These are phyloP conservation scores for Cataglyphis altisquamis DNA, from an alignment of 2,888 invertebrate genomes.

Conservation along the genomic window DNA sequence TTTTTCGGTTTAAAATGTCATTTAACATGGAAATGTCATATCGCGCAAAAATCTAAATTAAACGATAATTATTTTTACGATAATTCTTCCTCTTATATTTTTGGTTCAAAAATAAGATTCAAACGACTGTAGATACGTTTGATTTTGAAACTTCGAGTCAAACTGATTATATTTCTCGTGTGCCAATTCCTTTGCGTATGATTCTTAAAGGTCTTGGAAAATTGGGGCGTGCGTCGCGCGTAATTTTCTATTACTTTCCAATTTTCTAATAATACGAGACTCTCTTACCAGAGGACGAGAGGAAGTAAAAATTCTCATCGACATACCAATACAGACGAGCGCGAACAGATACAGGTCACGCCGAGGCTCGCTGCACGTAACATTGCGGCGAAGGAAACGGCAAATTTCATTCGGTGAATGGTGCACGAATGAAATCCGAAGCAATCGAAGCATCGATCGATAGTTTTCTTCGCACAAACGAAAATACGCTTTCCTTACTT, in stretches of 20 bases:
- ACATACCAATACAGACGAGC: constrained; percentile 23
- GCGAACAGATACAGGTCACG: constrained; percentile 39
- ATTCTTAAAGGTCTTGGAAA: constrained; percentile 40
- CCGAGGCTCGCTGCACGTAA: constrained; percentile 35
- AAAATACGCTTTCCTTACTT: constrained; percentile 26
- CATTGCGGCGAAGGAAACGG: constrained; percentile 7
- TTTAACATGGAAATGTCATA: not conserved
- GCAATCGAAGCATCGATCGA: constrained; percentile 36
- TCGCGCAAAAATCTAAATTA: not conserved
- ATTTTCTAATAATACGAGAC: constrained; percentile 51
- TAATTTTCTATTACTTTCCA: constrained; percentile 53
- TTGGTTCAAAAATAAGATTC: not conserved
- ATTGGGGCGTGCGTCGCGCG: not conserved
- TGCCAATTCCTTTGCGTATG: constrained; percentile 3
- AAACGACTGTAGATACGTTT: not conserved
- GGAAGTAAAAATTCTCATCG: constrained; percentile 36
- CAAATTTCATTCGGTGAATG: constrained; percentile 9
- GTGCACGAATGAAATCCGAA: constrained; percentile 26
- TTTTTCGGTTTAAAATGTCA: not conserved
- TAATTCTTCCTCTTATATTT: not conserved
- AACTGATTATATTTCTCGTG: not conserved
- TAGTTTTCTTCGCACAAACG: constrained; percentile 5
- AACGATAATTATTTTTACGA: not conserved
- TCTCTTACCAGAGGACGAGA: not conserved
- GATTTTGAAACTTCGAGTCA: not conserved